A percentile compares a stretch with the other conserved stretches of the same genome.
Conservation (phyloP, 2,888 invertebrate genomes). For the Podabrus alpinus region DNA sequence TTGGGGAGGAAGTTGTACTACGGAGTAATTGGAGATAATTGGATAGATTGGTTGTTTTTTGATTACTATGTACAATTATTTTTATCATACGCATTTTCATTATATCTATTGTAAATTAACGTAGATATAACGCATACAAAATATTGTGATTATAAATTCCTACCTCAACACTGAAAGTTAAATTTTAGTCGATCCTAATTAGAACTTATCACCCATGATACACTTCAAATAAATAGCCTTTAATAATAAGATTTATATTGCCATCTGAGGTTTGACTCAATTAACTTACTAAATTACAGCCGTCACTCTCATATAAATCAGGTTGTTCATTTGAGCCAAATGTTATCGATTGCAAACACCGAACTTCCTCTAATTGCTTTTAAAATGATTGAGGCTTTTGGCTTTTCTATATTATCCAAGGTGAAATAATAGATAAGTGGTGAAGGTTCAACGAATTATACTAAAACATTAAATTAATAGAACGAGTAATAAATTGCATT, state of each 20-base stretch:
- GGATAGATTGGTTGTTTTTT: neutral
- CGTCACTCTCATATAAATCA: neutral
- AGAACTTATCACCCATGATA: neutral
- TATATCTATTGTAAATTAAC: neutral
- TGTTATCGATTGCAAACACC: neutral
- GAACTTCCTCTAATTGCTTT: neutral
- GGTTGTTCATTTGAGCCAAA: neutral
- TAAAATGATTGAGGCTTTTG: neutral
- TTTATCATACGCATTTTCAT: neutral
- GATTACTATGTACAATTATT: neutral
- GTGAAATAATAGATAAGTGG: neutral
- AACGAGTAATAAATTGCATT: too few relatives aligned
- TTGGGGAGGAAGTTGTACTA: neutral
- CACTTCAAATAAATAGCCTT: neutral
- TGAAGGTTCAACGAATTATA: neutral
- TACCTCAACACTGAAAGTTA: neutral
- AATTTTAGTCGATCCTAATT: neutral
- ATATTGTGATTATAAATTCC: neutral
- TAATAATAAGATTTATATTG: neutral
- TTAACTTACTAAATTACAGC: neutral
- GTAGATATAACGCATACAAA: neutral
- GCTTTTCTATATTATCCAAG: neutral
- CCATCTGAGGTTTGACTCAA: neutral
- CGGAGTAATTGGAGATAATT: neutral
- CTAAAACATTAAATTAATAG: neutral